phyloP scores from a whole-genome alignment of 2,797 vertebrate species.

The Ciconia nigra region DNA sequence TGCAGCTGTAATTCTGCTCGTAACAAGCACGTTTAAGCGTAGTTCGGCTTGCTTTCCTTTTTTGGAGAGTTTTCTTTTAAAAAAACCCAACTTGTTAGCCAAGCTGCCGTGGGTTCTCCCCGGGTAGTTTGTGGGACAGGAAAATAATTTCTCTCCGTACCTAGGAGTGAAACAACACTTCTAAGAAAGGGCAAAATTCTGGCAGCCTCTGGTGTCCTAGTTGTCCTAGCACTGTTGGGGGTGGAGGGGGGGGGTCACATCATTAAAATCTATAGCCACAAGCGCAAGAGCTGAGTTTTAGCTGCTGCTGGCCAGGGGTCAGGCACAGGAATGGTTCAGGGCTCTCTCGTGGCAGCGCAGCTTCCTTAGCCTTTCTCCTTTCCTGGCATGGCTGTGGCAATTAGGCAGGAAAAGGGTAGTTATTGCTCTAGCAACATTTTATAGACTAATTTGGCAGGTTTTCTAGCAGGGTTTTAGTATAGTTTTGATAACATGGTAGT shows the following conservation, averaged over 20 bases:
- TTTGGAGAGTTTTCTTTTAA: background rate
- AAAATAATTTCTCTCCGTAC: background rate
- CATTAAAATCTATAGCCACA: background rate
- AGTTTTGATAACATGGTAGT: background rate
- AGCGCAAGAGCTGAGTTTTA: background rate
- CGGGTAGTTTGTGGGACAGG: background rate
- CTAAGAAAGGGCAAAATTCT: background rate
- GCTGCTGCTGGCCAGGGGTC: background rate
- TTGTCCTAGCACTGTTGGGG: background rate
- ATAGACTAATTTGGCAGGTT: background rate
- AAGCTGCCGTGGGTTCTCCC: background rate
- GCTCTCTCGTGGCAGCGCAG: background rate
- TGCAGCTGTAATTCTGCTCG: conserved; percentile 18
- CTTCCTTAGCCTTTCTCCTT: background rate
- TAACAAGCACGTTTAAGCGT: background rate
- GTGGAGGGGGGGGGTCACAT: background rate
- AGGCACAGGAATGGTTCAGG: background rate
- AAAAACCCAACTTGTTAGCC: background rate
- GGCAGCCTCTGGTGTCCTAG: background rate
- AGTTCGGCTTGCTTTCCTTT: background rate
- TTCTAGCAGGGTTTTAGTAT: background rate
- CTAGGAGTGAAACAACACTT: background rate
- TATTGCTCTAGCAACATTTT: background rate
- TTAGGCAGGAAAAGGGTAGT: background rate
- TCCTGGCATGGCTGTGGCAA: background rate